Evolutionary conservation across 2,888 invertebrate genomes (phyloP), one percentile per base, ranked within the genome.

Genomic region (Opisthograptis luteolata): DNA sequence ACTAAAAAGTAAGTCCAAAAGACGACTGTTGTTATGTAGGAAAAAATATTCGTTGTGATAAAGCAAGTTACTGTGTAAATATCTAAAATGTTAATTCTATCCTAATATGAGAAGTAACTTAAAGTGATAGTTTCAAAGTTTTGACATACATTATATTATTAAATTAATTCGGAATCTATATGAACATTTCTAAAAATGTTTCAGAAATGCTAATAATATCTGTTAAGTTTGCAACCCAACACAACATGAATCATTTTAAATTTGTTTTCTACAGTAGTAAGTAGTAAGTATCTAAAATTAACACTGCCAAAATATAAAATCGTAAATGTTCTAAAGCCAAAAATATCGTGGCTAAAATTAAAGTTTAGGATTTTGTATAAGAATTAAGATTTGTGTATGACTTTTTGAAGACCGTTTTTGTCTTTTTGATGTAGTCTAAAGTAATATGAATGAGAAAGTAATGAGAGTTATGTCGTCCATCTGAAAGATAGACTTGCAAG

Each of bases 251-350:
- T 17, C 17, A 9, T 22, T 22, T 17, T 0, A 10, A 20, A 32
- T 25, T 19, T 30, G 4, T 30, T 49, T 27, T 39, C 25, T 20
- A 43, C 39, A 64, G 68, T 64, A 65, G 48, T 47, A 62, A 62
- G 57, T 62, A 68, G 69, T 68, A 73, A 75, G 77, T 78, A 78
- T 42, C 13, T 49, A 30, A 30, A 82, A 81, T 82, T 81, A 80
- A 82, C 88, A 88, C 88, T 87, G 88, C 87, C 89, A 86, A 78
- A 81, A 76, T 83, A 80, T 83, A 70, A 76, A 77, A 73, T 75
- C 74, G 72, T 81, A 80, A 30, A 35, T 73, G 73, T 72, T 67
- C 65, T 60, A 68, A 66, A 70, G 77, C 79, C 78, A 80, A 78
- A 71, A 69, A 58, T 70, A 68, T 62, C 71, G 73, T 71, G 70